Evolutionary conservation across 1,140 invertebrate genomes (phyloP).

Genomic region (Caenorhabditis remanei): DNA sequence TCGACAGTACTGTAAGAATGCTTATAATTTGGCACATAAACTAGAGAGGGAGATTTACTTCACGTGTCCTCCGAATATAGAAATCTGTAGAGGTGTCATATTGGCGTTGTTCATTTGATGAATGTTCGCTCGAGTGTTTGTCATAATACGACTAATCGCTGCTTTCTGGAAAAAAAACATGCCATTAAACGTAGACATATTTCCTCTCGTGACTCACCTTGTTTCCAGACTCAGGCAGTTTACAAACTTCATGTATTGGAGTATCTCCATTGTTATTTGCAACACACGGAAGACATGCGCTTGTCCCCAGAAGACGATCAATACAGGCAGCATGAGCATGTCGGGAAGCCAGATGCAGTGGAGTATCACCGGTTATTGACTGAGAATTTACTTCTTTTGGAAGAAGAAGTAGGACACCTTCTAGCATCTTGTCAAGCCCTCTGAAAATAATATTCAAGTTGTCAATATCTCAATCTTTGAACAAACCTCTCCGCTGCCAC

Average conservation of each 20-base stretch:
- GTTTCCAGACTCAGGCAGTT: slow-evolving; percentile 27
- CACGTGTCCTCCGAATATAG: slow-evolving; percentile 21
- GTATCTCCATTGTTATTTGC: slow-evolving; percentile 22
- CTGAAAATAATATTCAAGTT: background rate
- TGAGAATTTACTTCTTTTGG: slow-evolving; percentile 32
- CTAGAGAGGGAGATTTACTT: background rate
- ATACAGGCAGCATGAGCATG: slow-evolving; percentile 55
- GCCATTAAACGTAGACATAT: background rate
- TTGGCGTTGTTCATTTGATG: slow-evolving; percentile 18
- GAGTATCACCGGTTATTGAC: slow-evolving; percentile 34
- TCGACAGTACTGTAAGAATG: slow-evolving; percentile 37
- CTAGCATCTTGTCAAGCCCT: slow-evolving; percentile 46
- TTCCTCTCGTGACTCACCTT: background rate
- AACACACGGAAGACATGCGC: slow-evolving; percentile 33
- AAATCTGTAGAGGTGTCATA: slow-evolving; percentile 41
- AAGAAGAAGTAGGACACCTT: slow-evolving; percentile 16
- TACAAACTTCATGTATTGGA: slow-evolving; percentile 15
- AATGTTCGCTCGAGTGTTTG: slow-evolving; percentile 45
- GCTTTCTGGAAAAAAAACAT: background rate
- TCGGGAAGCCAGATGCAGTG: slow-evolving; percentile 56
- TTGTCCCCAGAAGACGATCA: slow-evolving; percentile 55
- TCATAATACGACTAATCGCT: slow-evolving; percentile 55
- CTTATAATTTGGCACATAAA: background rate
- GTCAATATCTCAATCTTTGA: background rate
- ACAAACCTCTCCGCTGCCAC: slow-evolving; percentile 54